Evolutionary conservation across 2,797 vertebrate genomes (phyloP), one percentile per base, ranked within the genome.

Genomic region (Lycodopsis pacificus): DNA sequence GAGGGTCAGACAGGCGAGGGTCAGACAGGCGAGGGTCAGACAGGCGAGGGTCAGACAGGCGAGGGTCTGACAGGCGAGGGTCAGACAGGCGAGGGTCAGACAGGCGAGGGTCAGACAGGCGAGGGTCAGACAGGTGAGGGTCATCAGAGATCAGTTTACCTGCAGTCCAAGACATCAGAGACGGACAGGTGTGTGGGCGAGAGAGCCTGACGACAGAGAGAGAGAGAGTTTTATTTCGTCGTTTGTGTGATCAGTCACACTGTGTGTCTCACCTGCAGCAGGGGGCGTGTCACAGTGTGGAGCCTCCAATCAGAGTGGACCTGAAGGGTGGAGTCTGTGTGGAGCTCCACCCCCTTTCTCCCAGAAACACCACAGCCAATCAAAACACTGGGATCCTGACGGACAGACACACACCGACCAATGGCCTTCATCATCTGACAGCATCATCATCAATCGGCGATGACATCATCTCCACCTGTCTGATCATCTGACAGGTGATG

Each of bases 281-380:
- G 76, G 8, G 81, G 83, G 34, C 25, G 64, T 40, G 85, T 71
- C 85, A 93, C 27, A 1, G 90, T 86, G 81, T 93, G 80, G 38
- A 93, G 73, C 83, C 65, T 91, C 91, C 92, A 93, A 65, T 89
- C 85, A 65, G 76, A 19, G 42, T 0, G 25, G 17, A 93, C 79
- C 38, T 76, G 64, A 0, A 93, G 81, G 53, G 84, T 75, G 62
- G 80, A 42, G 75, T 89, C 80, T 20, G 67, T 3, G 14, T 82
- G 77, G 3, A 84, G 76, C 53, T 82, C 83, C 79, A 78, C 86
- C 7, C 51, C 59, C 0, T 34, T 79, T 46, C 1, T n/a, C 34
- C 54, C 82, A 48, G 66, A 25, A 14, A 72, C 64, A 8, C 15
- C 38, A 46, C 46, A 65, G 57, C 86, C 88, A 89, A 79, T 85